Evolutionary conservation across 2,113 vertebrate genomes (phyloP).

Genomic region (Balaeniceps rex): DNA sequence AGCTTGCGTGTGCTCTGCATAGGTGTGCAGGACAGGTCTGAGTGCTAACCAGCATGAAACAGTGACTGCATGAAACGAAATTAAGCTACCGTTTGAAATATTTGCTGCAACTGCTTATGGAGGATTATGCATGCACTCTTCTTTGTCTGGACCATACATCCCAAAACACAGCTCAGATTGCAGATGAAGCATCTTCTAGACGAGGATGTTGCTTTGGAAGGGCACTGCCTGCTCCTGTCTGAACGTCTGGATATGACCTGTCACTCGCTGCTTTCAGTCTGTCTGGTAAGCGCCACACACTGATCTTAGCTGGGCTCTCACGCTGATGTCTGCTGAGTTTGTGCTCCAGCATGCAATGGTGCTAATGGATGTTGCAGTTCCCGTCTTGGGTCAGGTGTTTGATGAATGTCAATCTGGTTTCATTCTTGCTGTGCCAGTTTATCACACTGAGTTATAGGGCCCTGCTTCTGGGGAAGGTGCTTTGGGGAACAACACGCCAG

Average conservation of each 20-base stretch:
- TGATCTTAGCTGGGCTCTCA: background rate
- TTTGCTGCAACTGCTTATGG: background rate
- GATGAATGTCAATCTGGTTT: background rate
- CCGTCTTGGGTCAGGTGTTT: background rate
- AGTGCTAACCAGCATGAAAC: background rate
- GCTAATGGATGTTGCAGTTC: background rate
- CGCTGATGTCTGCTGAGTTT: background rate
- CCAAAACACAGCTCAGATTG: background rate
- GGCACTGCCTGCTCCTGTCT: background rate
- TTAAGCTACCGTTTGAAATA: background rate
- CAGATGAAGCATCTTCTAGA: background rate
- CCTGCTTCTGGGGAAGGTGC: background rate
- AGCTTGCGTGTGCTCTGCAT: rapidly evolving
- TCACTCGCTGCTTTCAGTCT: background rate
- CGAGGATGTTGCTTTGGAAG: background rate
- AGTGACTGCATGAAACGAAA: background rate
- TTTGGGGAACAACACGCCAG: background rate
- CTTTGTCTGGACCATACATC: background rate
- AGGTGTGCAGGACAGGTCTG: background rate
- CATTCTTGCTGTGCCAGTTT: background rate
- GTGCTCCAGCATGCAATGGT: background rate
- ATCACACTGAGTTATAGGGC: background rate
- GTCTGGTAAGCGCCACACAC: background rate
- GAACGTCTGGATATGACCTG: background rate
- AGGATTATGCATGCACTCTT: background rate